phyloP scores from a whole-genome alignment of 2,113 vertebrate species.

The Pedionomus torquatus region DNA sequence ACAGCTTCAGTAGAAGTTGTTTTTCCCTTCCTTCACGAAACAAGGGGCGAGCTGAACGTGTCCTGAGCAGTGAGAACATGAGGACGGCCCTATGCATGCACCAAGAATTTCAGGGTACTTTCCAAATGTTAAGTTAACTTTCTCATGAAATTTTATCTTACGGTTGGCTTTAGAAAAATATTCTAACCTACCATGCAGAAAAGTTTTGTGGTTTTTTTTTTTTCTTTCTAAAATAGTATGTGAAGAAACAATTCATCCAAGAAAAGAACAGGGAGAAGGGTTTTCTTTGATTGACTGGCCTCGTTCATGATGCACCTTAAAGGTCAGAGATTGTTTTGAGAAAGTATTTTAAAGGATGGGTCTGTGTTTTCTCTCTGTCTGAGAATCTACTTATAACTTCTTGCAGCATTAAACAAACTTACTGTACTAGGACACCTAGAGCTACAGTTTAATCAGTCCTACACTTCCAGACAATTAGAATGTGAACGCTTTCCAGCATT shows the following conservation, averaged over 20 bases:
- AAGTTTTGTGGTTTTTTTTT: not conserved
- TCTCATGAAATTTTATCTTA: not conserved
- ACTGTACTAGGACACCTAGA: not conserved
- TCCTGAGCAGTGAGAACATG: not conserved
- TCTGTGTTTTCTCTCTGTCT: conserved; percentile 67
- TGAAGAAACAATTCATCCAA: not conserved
- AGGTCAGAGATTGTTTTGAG: conserved; percentile 69
- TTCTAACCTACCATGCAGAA: not conserved
- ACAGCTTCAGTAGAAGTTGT: not conserved
- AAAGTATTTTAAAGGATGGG: conserved; percentile 55
- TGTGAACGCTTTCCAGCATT: not conserved
- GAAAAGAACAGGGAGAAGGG: not conserved
- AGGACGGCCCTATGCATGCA: not conserved
- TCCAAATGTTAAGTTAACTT: not conserved
- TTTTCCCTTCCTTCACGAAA: not conserved
- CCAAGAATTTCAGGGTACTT: not conserved
- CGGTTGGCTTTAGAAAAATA: not conserved
- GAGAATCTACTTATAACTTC: conserved; percentile 9
- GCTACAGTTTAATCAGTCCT: not conserved
- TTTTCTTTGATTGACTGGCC: conserved; percentile 53
- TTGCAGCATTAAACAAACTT: not conserved
- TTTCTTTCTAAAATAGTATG: not conserved
- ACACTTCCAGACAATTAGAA: not conserved
- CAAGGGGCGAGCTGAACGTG: not conserved
- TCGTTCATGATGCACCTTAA: conserved; percentile 53